These are phyloP conservation scores for Coenobita brevimanus DNA, from an alignment of 1,140 invertebrate genomes.

Conservation along the genomic window DNA sequence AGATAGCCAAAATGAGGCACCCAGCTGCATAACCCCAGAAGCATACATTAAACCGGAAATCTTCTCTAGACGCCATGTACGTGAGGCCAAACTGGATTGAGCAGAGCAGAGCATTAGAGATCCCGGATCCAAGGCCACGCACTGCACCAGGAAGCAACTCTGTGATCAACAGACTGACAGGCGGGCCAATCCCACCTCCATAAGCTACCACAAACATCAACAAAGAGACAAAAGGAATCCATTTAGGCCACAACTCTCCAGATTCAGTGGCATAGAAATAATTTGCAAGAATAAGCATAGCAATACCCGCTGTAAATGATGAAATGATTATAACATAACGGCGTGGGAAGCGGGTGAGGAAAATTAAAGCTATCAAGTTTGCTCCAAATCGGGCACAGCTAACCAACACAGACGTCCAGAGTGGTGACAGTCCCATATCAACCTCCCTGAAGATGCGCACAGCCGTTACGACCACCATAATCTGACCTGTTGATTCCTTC, in stretches of 20 bases:
- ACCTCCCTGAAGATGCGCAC: conserved; percentile 15
- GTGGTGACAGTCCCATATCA: conserved; percentile 23
- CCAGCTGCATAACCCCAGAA: conserved; percentile 34
- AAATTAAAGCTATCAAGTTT: conserved; percentile 16
- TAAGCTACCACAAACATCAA: conserved; percentile 42
- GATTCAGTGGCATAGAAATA: conserved; percentile 17
- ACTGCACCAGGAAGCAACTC: conserved; percentile 49
- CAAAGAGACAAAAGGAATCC: conserved; percentile 24
- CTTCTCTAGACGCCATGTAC: conserved; percentile 1
- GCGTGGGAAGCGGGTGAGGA: conserved; percentile 20
- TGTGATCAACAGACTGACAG: conserved; percentile 29
- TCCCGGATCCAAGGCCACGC: conserved; percentile 23
- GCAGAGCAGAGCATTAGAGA: neutral
- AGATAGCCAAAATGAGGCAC: conserved; percentile 26
- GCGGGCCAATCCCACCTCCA: conserved; percentile 45
- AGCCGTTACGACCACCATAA: conserved; percentile 29
- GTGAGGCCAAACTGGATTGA: conserved; percentile 33
- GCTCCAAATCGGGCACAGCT: conserved; percentile 4
- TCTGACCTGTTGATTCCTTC: conserved; percentile 55
- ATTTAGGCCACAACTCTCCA: neutral
- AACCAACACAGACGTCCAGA: conserved; percentile 26
- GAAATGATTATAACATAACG: neutral
- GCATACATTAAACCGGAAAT: neutral
- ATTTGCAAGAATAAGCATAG: conserved; percentile 15
- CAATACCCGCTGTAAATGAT: neutral